A percentile compares a stretch with the other conserved stretches of the same genome.
Conservation (phyloP, 2,888 invertebrate species). For the Lasioglossum marginatum region DNA sequence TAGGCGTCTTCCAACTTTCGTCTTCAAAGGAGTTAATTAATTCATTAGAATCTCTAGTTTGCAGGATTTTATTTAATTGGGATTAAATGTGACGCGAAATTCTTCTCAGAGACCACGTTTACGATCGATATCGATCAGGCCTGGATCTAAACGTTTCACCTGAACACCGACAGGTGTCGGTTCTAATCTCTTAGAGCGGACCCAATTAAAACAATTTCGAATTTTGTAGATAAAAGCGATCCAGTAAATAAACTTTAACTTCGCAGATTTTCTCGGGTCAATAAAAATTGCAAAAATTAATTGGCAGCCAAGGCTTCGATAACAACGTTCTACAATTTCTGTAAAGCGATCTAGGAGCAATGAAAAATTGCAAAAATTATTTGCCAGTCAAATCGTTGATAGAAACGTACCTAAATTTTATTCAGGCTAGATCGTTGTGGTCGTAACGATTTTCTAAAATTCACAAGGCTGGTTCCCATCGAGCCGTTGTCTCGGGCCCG, state of each 20-base stretch:
- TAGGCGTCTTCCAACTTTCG: neutral
- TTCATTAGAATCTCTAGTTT: neutral
- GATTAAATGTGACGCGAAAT: neutral
- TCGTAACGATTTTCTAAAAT: slow-evolving; percentile 1
- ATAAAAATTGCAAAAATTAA: neutral
- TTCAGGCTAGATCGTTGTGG: neutral
- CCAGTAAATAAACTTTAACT: neutral
- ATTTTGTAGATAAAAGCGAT: neutral
- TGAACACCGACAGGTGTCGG: neutral
- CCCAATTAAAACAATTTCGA: neutral
- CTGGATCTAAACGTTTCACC: neutral
- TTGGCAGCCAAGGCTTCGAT: too few relatives aligned
- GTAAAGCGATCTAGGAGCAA: neutral
- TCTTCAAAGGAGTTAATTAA: neutral
- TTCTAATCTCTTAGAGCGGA: neutral
- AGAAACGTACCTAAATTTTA: neutral
- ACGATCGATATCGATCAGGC: neutral
- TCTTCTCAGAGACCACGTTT: neutral
- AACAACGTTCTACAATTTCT: neutral
- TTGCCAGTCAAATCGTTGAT: neutral
- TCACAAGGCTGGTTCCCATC: neutral
- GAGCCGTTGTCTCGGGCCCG: slow-evolving; percentile 6
- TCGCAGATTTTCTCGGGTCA: neutral
- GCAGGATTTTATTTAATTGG: neutral
- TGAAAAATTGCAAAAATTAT: neutral